Base-by-base conservation (phyloP, 1,140 invertebrate species). In the Atopsyche davidsoni region DNA sequence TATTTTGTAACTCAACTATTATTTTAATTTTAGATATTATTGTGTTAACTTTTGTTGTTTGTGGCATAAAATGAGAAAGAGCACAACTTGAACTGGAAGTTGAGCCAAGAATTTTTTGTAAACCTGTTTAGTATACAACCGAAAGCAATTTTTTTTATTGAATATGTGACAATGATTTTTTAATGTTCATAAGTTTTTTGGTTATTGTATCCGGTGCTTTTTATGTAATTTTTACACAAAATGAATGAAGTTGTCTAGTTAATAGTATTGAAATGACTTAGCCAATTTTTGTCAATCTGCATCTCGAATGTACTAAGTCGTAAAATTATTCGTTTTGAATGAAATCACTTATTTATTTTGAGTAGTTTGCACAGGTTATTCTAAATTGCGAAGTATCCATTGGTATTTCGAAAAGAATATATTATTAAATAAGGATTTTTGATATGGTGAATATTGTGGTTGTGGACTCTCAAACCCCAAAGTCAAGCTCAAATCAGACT, bases 1-100 rank as follows among this genome's bases (percentile, higher is more conserved):
- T 46, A 55, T 55, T 55, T 39, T 49, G 23, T 48, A 42, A 50
- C 18, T 50, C 31, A 23, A 50, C 47, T 50, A 54, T 43, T 55
- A 39, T 51, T 50, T 47, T 54, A 48, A 47, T 47, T n/a, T 54
- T 48, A 54, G 31, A 39, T 52, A 52, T 46, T 52, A 22, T 46
- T 32, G 23, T 24, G 17, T 53, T 53, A 31, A 14, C 14, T 16
- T 44, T 32, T 28, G 40, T 25, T 22, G 24, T 21, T 47, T 34
- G 34, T 54, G 45, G 52, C 46, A 54, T 43, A 32, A 47, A 21
- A 39, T 39, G 24, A 4, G 35, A 25, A 19, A 45, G 13, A 47
- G 52, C 52, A 46, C 52, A 54, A 54, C 52, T 54, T 46, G 25
- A 28, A 54, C 40, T 54, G 52, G 44, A 42, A 54, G 52, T 48